phyloP scores from a whole-genome alignment of 2,113 vertebrate species.

The Cryptomyrus ogoouensis region DNA sequence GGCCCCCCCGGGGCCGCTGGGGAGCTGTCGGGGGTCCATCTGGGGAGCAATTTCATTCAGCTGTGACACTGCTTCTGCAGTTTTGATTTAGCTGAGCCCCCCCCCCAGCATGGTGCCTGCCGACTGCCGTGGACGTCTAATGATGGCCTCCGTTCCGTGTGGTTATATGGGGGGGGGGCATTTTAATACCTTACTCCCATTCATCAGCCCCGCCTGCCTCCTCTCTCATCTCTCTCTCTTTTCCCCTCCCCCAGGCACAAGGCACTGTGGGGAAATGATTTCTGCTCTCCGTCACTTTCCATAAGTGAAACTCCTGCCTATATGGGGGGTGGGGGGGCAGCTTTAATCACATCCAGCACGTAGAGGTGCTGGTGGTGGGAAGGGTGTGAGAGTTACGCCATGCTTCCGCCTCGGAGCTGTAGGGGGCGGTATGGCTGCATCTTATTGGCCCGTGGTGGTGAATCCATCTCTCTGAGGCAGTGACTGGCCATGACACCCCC shows the following conservation, averaged over 20 bases:
- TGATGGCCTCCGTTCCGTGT: constrained; percentile 54
- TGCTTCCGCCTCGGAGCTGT: neutral
- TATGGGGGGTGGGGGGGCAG: constrained; percentile 11
- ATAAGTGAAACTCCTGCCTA: constrained; percentile 40
- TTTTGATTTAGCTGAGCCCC: constrained; percentile 46
- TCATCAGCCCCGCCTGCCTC: constrained; percentile 43
- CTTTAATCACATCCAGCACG: constrained; percentile 55
- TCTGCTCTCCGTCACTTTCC: constrained; percentile 46
- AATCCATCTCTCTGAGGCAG: neutral
- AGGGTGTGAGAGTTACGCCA: neutral
- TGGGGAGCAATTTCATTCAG: constrained; percentile 21
- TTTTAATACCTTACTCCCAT: constrained; percentile 54
- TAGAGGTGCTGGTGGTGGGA: constrained; percentile 35
- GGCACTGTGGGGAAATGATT: constrained; percentile 42
- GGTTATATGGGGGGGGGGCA: constrained; percentile 41
- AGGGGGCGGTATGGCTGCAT: neutral
- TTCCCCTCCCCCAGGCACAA: constrained; percentile 19
- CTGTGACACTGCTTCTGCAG: constrained; percentile 12
- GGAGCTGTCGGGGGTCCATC: neutral
- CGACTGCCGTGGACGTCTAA: constrained; percentile 50
- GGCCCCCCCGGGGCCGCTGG: neutral
- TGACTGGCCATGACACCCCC: neutral
- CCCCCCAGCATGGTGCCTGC: neutral
- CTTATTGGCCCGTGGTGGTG: neutral
- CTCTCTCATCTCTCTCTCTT: constrained; percentile 32